These are phyloP conservation scores for Cerastis rubricosa DNA, from an alignment of 2,888 invertebrate genomes.

Conservation along the genomic window DNA sequence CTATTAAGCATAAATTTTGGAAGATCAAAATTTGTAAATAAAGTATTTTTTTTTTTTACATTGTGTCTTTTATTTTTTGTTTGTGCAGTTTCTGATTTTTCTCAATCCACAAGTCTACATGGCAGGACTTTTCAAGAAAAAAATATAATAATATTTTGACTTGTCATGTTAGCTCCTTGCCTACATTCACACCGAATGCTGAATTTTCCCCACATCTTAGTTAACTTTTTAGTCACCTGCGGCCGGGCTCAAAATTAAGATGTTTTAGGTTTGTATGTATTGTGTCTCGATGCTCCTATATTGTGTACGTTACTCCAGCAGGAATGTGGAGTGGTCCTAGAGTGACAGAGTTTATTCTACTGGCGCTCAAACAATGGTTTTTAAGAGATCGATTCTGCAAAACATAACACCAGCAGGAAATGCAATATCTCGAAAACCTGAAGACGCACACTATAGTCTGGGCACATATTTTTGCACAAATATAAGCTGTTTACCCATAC, in stretches of 20 bases:
- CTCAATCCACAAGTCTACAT: not conserved
- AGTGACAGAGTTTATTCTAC: no score
- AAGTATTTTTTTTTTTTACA: conserved; percentile 33
- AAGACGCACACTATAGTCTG: no score
- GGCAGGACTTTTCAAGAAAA: not conserved
- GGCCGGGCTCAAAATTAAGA: not conserved
- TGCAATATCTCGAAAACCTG: no score
- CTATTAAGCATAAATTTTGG: conserved; percentile 9
- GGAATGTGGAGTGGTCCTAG: no score
- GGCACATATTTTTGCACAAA: no score
- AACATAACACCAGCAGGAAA: no score
- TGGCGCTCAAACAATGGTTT: no score
- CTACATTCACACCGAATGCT: not conserved
- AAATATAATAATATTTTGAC: not conserved
- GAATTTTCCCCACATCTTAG: not conserved
- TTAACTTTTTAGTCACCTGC: not conserved
- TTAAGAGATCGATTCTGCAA: no score
- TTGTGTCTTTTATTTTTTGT: conserved; percentile 5
- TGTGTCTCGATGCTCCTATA: not conserved
- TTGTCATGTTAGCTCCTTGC: not conserved
- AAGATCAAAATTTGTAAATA: conserved; percentile 48
- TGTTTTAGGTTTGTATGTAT: not conserved
- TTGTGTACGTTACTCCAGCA: no score
- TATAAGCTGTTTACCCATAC: no score
- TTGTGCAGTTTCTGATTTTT: not conserved